These are phyloP conservation scores for Herpetotheres cachinnans DNA, from an alignment of 2,113 vertebrate species.

Conservation along the genomic window DNA sequence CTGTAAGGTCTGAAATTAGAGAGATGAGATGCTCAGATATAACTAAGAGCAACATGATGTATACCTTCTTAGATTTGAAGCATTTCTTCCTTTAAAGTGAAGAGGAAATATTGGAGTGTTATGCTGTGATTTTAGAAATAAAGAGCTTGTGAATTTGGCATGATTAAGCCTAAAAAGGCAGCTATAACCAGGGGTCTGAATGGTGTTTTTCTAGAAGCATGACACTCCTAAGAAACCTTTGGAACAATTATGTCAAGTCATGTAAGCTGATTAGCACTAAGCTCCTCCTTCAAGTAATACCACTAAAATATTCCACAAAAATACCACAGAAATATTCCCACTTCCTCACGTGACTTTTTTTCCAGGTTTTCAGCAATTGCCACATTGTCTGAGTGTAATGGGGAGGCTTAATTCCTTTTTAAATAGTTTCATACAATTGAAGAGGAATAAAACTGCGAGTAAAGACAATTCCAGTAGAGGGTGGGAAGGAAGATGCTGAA, in stretches of 20 bases:
- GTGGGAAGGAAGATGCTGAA: background rate
- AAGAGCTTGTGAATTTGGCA: background rate
- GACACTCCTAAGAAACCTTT: background rate
- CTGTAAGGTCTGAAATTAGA: background rate
- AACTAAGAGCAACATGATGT: background rate
- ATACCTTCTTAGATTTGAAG: background rate
- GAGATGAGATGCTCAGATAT: rapidly evolving
- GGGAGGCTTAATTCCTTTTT: background rate
- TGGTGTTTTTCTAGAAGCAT: background rate
- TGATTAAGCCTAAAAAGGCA: background rate
- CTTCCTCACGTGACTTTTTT: background rate
- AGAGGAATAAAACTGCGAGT: background rate
- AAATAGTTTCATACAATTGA: background rate
- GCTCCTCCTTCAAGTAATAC: background rate
- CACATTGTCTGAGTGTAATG: background rate
- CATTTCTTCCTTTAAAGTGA: background rate
- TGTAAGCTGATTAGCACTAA: background rate
- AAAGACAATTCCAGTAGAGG: background rate
- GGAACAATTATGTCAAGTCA: background rate
- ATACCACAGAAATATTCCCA: background rate
- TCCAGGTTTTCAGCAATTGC: background rate
- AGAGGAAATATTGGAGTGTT: background rate
- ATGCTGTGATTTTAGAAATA: background rate
- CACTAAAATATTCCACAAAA: too few species aligned
- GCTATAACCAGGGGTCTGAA: background rate